Evolutionary conservation across 1,140 invertebrate genomes (phyloP), one percentile per base, ranked within the genome.

Genomic region (Panulirus ornatus): DNA sequence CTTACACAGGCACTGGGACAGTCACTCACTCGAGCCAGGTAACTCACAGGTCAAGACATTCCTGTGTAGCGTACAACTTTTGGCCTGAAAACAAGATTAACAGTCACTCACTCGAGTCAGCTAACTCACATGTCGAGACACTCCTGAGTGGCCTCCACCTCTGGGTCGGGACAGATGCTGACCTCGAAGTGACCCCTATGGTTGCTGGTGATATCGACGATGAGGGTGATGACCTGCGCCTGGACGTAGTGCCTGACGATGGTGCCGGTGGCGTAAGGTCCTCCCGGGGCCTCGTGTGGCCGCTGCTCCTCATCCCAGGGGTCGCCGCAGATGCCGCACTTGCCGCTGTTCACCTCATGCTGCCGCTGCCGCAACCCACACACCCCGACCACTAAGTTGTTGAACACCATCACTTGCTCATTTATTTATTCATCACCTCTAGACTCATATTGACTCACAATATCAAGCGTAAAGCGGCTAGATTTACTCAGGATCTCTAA

Each of bases 301-400:
- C 81, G 47, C 0, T 87, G 85, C 11, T 63, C 16, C 1, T 75
- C 36, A 0, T 91, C 85, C 66, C 78, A 84, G 9, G 84, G 11
- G 87, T 95, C 94, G 0, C 94, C 94, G 92, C 94, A 95, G 11
- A 94, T 93, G 1, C 94, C 94, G 88, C 94, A 95, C 91, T 93
- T 93, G 0, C 94, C 94, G 11, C 91, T 92, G 88, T 94, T 94
- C 14, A 58, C n/a, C 1, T 92, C 84, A 84, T 92, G 92, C 84
- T 94, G 93, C 16, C 88, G 71, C 91, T 92, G 82, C 9, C n/a
- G n/a, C n/a, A n/a, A n/a, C n/a, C 22, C n/a, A 40, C 54, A 51
- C 22, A 79, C 19, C 9, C 11, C n/a, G 19, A 38, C 11, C 34
- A 54, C 73, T n/a, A 38, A 36, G n/a, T 76, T 76, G 22, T 76